Conservation (phyloP, 1,140 invertebrate genomes). For the Drosophila nigromelanica region DNA sequence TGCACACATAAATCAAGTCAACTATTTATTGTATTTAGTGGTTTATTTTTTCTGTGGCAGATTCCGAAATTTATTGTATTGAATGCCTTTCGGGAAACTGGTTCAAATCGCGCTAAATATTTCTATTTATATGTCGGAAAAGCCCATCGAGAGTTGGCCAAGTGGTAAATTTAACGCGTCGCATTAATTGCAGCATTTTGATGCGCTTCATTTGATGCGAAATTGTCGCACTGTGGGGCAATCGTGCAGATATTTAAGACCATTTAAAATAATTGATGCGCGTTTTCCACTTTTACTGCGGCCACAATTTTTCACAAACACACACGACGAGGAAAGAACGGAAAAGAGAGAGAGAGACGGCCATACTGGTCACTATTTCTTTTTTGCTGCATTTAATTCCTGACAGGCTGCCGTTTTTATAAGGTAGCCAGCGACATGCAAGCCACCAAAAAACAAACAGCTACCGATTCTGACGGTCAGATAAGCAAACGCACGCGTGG, state of each 20-base stretch:
- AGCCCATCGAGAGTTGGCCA: slow-evolving; percentile 22
- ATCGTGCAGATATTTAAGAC: slow-evolving; percentile 43
- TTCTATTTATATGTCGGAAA: slow-evolving; percentile 16
- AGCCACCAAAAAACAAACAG: slow-evolving; percentile 39
- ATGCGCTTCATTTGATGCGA: slow-evolving; percentile 30
- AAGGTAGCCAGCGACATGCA: slow-evolving; percentile 33
- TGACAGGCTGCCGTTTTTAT: slow-evolving; percentile 56
- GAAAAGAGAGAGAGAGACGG: neutral
- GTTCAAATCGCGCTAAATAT: slow-evolving; percentile 35
- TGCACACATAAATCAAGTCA: slow-evolving; percentile 67
- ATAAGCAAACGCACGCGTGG: slow-evolving; percentile 51
- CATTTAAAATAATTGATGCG: slow-evolving; percentile 74
- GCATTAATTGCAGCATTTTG: slow-evolving; percentile 44
- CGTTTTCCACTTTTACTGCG: slow-evolving; percentile 52
- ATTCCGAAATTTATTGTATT: slow-evolving; percentile 26
- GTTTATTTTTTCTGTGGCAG: slow-evolving; percentile 7
- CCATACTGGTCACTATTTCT: slow-evolving; percentile 30
- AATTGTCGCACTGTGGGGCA: slow-evolving; percentile 37
- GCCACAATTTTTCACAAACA: slow-evolving; percentile 30
- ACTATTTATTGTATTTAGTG: slow-evolving; percentile 40
- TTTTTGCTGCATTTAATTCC: slow-evolving; percentile 38
- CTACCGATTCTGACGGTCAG: slow-evolving; percentile 58
- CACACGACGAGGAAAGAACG: slow-evolving; percentile 9
- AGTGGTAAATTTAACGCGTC: slow-evolving; percentile 34
- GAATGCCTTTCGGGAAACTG: slow-evolving; percentile 58